A percentile compares a stretch with the other conserved stretches of the same genome.
phyloP scores from a whole-genome alignment of 1,140 invertebrate genomes.

The Parasteatoda tepidariorum region DNA sequence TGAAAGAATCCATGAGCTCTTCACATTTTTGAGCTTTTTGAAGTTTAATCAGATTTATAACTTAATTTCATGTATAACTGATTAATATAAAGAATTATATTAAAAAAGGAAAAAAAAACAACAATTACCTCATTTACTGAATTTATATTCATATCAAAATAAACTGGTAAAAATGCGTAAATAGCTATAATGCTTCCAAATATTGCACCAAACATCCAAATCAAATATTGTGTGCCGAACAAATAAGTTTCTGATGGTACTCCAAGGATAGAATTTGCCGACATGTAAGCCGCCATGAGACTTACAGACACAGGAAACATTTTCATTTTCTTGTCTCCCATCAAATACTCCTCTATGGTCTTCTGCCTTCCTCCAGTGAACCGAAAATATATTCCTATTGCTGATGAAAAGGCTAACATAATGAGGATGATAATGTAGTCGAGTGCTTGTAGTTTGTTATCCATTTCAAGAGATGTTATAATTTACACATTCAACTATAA shows the following conservation, averaged over 20 bases:
- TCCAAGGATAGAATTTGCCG: constrained; percentile 70
- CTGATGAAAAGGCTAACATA: constrained; percentile 79
- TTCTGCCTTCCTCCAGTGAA: constrained; percentile 59
- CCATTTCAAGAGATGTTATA: too few species aligned
- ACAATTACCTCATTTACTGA: constrained; percentile 81
- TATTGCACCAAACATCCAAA: constrained; percentile 24
- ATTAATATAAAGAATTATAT: too few species aligned
- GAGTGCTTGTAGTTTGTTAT: too few species aligned
- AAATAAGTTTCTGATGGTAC: constrained; percentile 66
- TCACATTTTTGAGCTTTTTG: too few species aligned
- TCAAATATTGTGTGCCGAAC: constrained; percentile 64
- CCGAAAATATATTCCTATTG: constrained; percentile 72
- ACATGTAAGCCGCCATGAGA: constrained; percentile 76
- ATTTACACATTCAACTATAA: too few species aligned
- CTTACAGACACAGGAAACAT: constrained; percentile 83
- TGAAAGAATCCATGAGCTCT: too few species aligned
- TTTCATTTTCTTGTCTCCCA: constrained; percentile 85
- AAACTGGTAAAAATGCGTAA: constrained; percentile 72
- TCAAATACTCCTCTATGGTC: constrained; percentile 80
- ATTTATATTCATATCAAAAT: constrained; percentile 84
- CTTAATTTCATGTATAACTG: too few species aligned
- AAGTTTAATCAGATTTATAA: too few species aligned
- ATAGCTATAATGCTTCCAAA: not conserved
- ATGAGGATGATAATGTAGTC: constrained; percentile 77
- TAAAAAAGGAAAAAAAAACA: too few species aligned